Evolutionary conservation across 1,140 invertebrate genomes (phyloP), one percentile per base, ranked within the genome.

Genomic region (Megalopta genalis): DNA sequence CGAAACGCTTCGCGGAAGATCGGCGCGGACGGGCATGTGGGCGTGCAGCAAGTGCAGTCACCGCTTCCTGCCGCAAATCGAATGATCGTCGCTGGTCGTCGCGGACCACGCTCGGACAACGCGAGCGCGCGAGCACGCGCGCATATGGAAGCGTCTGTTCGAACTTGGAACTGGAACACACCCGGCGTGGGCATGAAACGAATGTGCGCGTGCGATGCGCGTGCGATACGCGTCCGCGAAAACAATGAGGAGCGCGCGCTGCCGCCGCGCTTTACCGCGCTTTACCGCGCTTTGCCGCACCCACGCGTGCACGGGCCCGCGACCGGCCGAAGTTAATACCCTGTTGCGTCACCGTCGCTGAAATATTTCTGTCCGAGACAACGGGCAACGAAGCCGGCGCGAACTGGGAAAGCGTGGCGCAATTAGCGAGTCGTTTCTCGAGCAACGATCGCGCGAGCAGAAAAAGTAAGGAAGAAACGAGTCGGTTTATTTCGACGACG

Each of bases 1-100:
- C 65, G 65, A 70, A 59, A 62, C 66, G 10, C 21, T 27, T 18
- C 32, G 57, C 59, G 27, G 16, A 46, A 64, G 32, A 64, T 73
- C 46, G 16, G 7, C 46, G 18, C 14, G 4, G 16, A 32, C 46
- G 69, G 27, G 71, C 46, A 70, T 27, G 75, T 82, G 77, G 76
- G 78, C 73, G 73, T 84, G 52, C 21, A 21, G 60, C 62, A 46
- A 73, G 57, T 78, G 74, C 52, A 81, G 70, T 77, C 75, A 68
- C 68, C 71, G 77, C 65, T 85, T 79, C 85, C 82, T 82, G 81
- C 54, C 77, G 32, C 73, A 46, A 46, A 46, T 46, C 32, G 57
- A 81, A 76, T 70, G 79, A 83, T 81, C 62, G 77, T 81, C 42
- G 42, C 32, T n/a, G 42, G 12, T 46, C 42, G 39, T 42, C 86